Conservation (phyloP, 2,888 invertebrate species). For the Arctia plantaginis region DNA sequence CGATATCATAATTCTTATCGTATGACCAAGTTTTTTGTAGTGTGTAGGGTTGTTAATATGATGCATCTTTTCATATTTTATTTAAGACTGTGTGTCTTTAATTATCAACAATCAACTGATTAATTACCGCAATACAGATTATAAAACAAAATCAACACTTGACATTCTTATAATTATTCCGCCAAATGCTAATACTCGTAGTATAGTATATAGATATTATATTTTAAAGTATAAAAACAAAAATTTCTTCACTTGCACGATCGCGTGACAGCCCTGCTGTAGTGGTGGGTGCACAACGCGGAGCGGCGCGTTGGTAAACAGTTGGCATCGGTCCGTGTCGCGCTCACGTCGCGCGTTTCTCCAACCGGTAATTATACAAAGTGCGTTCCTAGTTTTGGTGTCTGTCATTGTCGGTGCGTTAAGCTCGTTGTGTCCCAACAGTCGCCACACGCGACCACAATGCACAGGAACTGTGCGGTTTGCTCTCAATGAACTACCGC, state of each 20-base stretch:
- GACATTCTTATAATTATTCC: not conserved
- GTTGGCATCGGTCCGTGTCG: slow-evolving; percentile 70
- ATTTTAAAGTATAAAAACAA: slow-evolving; percentile 33
- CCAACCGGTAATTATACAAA: slow-evolving; percentile 41
- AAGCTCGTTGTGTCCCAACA: slow-evolving; percentile 34
- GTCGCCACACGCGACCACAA: slow-evolving; percentile 59
- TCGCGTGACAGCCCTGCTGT: slow-evolving; percentile 55
- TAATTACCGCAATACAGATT: not conserved
- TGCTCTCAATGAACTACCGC: slow-evolving; percentile 59
- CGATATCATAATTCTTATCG: slow-evolving; percentile 75
- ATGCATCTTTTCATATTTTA: not conserved
- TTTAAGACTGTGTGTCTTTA: not conserved
- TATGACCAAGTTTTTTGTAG: slow-evolving; percentile 65
- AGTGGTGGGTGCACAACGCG: slow-evolving; percentile 67
- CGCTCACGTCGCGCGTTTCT: slow-evolving; percentile 68
- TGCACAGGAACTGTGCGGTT: slow-evolving; percentile 78
- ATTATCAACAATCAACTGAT: no score
- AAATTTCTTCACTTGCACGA: slow-evolving; percentile 34
- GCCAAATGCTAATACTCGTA: not conserved
- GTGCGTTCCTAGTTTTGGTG: slow-evolving; percentile 36
- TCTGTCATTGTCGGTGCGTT: slow-evolving; percentile 29
- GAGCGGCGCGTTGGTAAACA: slow-evolving; percentile 68
- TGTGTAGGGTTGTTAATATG: not conserved
- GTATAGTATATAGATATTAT: not conserved
- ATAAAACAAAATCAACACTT: not conserved